Evolutionary conservation across 2,797 vertebrate genomes (phyloP).

Genomic region (Myotis vivesi): DNA sequence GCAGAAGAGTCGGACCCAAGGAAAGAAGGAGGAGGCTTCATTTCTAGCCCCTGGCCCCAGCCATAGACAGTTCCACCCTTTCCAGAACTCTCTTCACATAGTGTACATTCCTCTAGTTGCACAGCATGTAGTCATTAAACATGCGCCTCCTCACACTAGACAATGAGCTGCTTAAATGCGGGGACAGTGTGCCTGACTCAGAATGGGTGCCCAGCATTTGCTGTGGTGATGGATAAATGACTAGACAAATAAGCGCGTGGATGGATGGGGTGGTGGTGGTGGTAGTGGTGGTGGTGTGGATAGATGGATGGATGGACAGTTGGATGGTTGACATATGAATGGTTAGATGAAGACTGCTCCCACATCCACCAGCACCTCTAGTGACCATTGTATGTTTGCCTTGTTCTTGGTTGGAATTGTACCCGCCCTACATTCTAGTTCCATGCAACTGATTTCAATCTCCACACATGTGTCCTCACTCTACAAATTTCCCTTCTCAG

Average conservation of each 20-base stretch:
- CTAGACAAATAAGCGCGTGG: not conserved
- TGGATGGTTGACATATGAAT: not conserved
- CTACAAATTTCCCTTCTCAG: constrained; percentile 15
- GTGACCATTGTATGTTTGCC: not conserved
- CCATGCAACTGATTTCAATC: not conserved
- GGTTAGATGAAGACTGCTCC: not conserved
- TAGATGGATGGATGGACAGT: not conserved
- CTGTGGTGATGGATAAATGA: not conserved
- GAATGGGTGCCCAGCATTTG: not conserved
- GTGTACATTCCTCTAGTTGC: constrained; percentile 52
- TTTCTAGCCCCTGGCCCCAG: not conserved
- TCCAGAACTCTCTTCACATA: constrained; percentile 9
- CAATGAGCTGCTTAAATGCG: constrained; percentile 5
- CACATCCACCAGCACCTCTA: not conserved
- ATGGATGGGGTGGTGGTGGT: not conserved
- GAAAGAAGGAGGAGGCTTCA: constrained; percentile 28
- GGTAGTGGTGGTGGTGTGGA: not conserved
- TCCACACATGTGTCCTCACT: not conserved
- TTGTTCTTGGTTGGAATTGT: not conserved
- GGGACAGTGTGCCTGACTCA: constrained; percentile 32
- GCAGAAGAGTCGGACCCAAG: constrained; percentile 7
- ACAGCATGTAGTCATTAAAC: constrained; percentile 17
- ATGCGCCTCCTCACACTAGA: not conserved
- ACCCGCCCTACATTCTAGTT: not conserved
- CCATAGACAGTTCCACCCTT: not conserved